Base-by-base conservation (phyloP, 1,140 invertebrate species). In the Cheumatopsyche charites region DNA sequence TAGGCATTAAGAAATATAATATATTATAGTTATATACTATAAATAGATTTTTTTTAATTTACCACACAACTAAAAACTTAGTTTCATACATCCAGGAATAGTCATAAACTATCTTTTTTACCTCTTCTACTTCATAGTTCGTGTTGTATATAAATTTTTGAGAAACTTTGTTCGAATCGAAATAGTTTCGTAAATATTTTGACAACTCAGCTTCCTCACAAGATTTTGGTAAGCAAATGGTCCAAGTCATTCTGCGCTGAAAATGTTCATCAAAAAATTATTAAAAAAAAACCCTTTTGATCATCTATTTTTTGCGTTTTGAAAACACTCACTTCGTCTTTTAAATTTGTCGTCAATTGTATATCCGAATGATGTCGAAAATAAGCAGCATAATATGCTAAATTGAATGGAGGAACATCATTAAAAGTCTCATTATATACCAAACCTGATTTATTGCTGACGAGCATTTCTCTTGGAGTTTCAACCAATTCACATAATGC, bases 401-500 rank as follows among this genome's bases (percentile, higher is more conserved):
- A 58, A 0, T 61, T 58, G 47, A 72, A 75, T 17, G 71, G 74
- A 2, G 74, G 68, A 0, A 72, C 9, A 6, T 49, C 62, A 3
- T 61, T 36, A n/a, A 41, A 19, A 1, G 70, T 70, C 55, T 75
- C 74, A 1, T 25, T 45, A 3, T 70, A 72, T 26, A 61, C 47
- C 9, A 67, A 71, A 4, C 71, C 70, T 12, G 52, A 5, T 5
- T n/a, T 47, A 4, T 66, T 42, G 58, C 62, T 72, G 0, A 84
- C 47, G 6, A 76, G 29, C 0, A 84, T 61, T 6, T 75, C 76
- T 0, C 68, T 61, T 15, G 45, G 77, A 45, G 82, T 81, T 0
- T 29, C 70, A 0, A 79, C 55, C 11, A 83, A 80, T 0, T 77
- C 3, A 67, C 86, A 86, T 15, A 85, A 80, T 4, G 47, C 77